Conservation (phyloP, 2,797 vertebrate species). For the Channa striata region DNA sequence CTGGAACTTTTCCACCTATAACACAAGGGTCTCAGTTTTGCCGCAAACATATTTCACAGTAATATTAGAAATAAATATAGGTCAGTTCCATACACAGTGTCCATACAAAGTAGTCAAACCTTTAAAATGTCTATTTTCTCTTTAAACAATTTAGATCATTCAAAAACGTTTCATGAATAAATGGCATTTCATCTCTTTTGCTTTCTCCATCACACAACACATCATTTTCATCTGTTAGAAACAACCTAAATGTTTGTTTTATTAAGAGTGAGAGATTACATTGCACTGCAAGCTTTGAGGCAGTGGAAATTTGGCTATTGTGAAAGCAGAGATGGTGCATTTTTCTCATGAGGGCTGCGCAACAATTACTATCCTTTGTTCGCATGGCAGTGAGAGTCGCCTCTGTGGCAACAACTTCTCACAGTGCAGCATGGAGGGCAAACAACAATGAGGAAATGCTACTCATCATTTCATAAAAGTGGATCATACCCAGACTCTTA, state of each 20-base stretch:
- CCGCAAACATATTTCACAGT: conserved; percentile 44
- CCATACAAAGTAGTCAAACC: conserved; percentile 9
- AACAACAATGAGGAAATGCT: conserved; percentile 83
- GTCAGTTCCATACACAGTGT: conserved; percentile 4
- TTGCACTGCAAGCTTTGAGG: conserved; percentile 41
- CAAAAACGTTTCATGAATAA: conserved; percentile 34
- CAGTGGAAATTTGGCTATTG: conserved; percentile 55
- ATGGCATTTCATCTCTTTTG: conserved; percentile 29
- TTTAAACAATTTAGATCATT: conserved; percentile 27
- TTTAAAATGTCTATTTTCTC: conserved; percentile 23
- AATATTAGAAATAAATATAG: conserved; percentile 40
- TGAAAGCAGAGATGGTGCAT: conserved; percentile 46
- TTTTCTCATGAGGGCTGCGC: conserved; percentile 43
- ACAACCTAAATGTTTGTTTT: conserved; percentile 52
- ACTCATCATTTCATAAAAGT: conserved; percentile 83
- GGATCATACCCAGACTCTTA: conserved; percentile 82
- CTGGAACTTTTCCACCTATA: conserved; percentile 69
- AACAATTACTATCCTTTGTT: conserved; percentile 35
- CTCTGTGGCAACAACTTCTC: conserved; percentile 64
- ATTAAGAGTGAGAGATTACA: conserved; percentile 37
- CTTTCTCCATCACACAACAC: conserved; percentile 38
- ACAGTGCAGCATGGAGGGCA: conserved; percentile 47
- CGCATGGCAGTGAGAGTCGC: conserved; percentile 48
- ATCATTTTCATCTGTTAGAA: conserved; percentile 39
- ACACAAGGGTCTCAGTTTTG: conserved; percentile 57